phyloP scores from a whole-genome alignment of 2,797 vertebrate genomes.

The Meriones psammophilus region DNA sequence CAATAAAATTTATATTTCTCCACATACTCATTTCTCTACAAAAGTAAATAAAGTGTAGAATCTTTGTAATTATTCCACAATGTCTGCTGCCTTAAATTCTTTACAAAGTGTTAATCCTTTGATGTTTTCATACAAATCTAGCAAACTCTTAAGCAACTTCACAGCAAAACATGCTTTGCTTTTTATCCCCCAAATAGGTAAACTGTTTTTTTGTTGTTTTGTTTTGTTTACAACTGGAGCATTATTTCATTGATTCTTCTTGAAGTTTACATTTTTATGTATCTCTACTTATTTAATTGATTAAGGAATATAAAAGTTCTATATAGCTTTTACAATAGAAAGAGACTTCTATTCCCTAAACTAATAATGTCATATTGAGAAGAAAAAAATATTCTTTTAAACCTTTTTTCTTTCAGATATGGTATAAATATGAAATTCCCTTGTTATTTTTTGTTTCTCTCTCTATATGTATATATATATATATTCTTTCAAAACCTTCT shows the following conservation, averaged over 20 bases:
- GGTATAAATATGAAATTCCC: not conserved
- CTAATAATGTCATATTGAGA: not conserved
- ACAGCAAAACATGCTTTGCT: conserved; percentile 11
- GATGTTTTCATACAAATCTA: conserved; percentile 43
- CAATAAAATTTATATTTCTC: conserved; percentile 39
- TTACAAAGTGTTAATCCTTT: conserved; percentile 59
- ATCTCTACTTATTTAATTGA: not conserved
- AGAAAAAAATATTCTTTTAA: not conserved
- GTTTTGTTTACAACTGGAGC: not conserved
- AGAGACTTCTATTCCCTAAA: not conserved
- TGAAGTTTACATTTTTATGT: not conserved
- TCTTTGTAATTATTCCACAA: conserved; percentile 57
- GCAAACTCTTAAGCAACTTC: not conserved
- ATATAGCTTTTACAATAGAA: not conserved
- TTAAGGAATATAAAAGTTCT: not conserved
- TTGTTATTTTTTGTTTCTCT: not conserved
- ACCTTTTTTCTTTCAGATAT: not conserved
- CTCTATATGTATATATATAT: not conserved
- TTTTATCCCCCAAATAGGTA: conserved; percentile 59
- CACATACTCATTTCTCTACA: conserved; percentile 44
- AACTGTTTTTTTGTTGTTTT: not conserved
- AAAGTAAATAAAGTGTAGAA: not conserved
- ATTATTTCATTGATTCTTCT: not conserved
- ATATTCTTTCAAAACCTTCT: not conserved
- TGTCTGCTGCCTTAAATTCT: not conserved